Percentiles rank a stretch among this genome's conserved stretches.
These are phyloP conservation scores for Crocidura indochinensis DNA, from an alignment of 2,797 vertebrate genomes.

Conservation along the genomic window DNA sequence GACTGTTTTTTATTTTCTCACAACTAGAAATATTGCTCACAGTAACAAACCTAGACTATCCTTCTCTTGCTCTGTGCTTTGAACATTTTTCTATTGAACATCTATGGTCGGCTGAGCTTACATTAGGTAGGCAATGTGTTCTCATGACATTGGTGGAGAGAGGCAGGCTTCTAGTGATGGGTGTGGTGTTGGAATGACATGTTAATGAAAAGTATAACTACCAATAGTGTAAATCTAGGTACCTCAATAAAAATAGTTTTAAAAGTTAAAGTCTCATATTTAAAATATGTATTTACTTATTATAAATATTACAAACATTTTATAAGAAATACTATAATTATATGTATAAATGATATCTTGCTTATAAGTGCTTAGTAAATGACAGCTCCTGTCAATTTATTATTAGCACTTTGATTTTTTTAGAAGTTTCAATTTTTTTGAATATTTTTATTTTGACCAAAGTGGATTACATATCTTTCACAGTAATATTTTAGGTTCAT, in stretches of 20 bases:
- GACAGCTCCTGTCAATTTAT: not conserved
- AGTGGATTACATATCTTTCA: no score
- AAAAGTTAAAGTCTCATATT: not conserved
- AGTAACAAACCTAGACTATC: not conserved
- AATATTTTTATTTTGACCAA: no score
- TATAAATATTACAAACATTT: not conserved
- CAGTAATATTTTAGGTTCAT: no score
- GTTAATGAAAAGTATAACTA: no score
- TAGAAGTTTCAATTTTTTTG: no score
- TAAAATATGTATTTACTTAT: not conserved
- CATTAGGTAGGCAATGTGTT: no score
- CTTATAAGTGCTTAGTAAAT: constrained; percentile 2
- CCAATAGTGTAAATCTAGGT: no score
- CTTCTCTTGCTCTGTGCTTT: not conserved
- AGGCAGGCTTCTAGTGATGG: no score
- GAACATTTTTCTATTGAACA: not conserved
- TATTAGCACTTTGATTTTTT: no score
- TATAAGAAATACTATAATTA: not conserved
- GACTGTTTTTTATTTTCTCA: not conserved
- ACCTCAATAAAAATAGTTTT: no score
- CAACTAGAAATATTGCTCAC: not conserved
- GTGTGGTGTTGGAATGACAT: no score
- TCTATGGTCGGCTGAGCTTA: not conserved
- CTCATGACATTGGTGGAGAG: no score
- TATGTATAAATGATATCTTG: not conserved